Evolutionary conservation across 30 jellyfish, hydroid and myxozoan species (phyloP).

Genomic region (Hydractinia symbiolongicarpus): DNA sequence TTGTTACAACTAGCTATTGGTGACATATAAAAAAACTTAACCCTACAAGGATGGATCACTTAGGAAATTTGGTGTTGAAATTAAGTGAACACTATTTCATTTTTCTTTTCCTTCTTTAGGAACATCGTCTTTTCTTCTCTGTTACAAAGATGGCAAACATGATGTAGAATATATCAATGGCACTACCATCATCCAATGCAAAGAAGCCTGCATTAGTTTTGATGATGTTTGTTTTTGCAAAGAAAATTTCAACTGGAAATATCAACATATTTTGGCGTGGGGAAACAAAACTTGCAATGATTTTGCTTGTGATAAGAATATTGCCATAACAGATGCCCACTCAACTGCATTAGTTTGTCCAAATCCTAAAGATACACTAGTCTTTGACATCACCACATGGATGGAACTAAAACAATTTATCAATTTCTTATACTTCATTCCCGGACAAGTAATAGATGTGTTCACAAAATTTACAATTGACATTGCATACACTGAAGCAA

Average conservation of each 20-base stretch:
- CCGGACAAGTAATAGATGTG: neutral
- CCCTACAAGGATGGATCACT: too few relatives aligned
- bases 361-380: constrained; percentile 8
- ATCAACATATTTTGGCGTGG: neutral
- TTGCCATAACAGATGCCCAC: neutral
- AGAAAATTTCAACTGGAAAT: constrained; percentile 23
- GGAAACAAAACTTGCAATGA: constrained; percentile 16
- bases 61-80: too few relatives aligned
- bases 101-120: neutral
- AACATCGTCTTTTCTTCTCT: constrained; percentile 3
- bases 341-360: constrained; percentile 7
- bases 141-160: neutral
- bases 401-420: neutral
- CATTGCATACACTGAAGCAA: neutral
- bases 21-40: too few relatives aligned
- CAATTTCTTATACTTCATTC: constrained; percentile 14
- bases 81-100: too few relatives aligned
- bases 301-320: constrained; percentile 16
- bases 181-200: constrained; percentile 1
- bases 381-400: constrained; percentile 21
- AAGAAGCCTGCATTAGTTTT: constrained; percentile 19
- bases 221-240: constrained; percentile 25
- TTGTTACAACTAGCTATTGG: too few relatives aligned
- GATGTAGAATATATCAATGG: neutral
- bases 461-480: neutral